Base-by-base conservation (phyloP, 2,888 invertebrate genomes). In the Ptychoptera albimana region DNA sequence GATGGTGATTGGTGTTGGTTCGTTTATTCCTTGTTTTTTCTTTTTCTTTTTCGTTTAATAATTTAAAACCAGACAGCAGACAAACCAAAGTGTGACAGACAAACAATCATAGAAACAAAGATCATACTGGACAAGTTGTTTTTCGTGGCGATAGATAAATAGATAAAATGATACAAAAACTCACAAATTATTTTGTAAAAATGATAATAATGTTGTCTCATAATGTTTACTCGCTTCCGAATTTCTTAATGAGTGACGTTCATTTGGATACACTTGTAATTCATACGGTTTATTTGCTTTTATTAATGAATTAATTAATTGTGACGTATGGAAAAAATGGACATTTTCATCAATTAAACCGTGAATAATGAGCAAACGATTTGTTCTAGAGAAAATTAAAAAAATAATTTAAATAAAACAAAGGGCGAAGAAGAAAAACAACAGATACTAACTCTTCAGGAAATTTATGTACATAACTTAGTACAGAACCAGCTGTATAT, bases 301-400 rank as follows among this genome's bases (percentile, higher is more conserved):
- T 45, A 96, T 81, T 48, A 98, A 73, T 46, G 85, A 83, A 50
- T 87, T 84, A 16, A 98, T 81, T 48, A 99, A 70, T 52, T 86
- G 82, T 55, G 87, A 88, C 11, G 94, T 93, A 66, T 98, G 98
- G 53, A 83, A 82, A 66, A 98, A 97, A 64, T 99, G 98, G 1
- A 98, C 98, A 62, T 98, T 99, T 66, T 98, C 98, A 63, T 98
- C 98, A 45, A 93, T 92, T 49, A 97, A 69, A 2, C 98, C 98
- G 64, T 99, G 98, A 53, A 97, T 88, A 35, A 99, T 87, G 13
- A 98, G 70, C 51, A 98, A 67, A 32, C 96, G 77, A 57, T 87
- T 87, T 59, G 87, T 87, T 60, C 84, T 83, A 63, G 0, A n/a
- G 61, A 23, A 23, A 23, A 23, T 23, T 23, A 23, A 23, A 23